Conservation (phyloP, 2,888 invertebrate genomes). For the Nemotelus pantherinus region DNA sequence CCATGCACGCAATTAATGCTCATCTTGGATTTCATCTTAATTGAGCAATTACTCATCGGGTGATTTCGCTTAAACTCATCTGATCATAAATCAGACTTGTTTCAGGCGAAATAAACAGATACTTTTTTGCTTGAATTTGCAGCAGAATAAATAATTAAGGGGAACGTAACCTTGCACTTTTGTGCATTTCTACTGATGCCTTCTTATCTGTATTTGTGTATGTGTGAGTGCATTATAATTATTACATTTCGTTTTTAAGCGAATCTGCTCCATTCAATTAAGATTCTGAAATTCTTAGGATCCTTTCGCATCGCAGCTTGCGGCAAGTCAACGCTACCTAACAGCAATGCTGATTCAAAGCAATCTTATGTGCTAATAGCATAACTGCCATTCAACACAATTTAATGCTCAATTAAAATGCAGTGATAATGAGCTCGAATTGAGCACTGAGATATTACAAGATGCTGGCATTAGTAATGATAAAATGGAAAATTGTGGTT, state of each 20-base stretch:
- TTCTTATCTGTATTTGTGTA: not conserved
- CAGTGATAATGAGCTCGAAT: conserved; percentile 12
- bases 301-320: not conserved
- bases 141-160: too few species aligned
- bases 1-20: too few species aligned
- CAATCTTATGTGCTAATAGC: not conserved
- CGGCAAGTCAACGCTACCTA: too few species aligned
- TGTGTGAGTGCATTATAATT: not conserved
- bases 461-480: not conserved
- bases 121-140: too few species aligned
- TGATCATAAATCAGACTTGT: too few species aligned
- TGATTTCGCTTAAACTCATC: too few species aligned
- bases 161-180: too few species aligned
- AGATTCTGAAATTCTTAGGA: not conserved
- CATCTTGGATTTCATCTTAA: too few species aligned
- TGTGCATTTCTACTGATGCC: too few species aligned
- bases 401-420: conserved; percentile 13
- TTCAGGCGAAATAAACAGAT: too few species aligned
- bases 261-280: not conserved
- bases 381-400: conserved; percentile 1
- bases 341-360: not conserved
- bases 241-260: not conserved
- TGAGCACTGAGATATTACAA: not conserved
- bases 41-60: too few species aligned
- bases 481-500: not conserved